phyloP scores from a whole-genome alignment of 1,140 invertebrate species.

The Zaprionus vittiger region DNA sequence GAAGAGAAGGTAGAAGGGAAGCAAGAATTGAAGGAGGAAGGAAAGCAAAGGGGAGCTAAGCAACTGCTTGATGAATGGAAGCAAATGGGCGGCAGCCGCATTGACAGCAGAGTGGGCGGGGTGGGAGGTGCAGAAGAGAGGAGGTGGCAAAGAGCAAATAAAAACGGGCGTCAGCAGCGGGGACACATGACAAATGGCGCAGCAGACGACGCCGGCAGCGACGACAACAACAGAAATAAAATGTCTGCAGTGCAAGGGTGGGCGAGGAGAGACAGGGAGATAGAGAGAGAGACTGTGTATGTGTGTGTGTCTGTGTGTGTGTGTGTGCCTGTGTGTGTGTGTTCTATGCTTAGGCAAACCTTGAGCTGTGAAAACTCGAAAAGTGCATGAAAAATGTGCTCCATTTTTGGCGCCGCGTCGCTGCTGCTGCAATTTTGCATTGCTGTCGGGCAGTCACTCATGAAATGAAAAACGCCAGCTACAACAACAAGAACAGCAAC shows the following conservation, averaged over 20 bases:
- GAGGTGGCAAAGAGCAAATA: slow-evolving; percentile 58
- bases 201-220: slow-evolving; percentile 43
- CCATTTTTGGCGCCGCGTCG: slow-evolving; percentile 72
- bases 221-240: slow-evolving; percentile 58
- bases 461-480: slow-evolving; percentile 73
- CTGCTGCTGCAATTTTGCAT: slow-evolving; percentile 67
- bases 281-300: background rate
- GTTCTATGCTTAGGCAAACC: slow-evolving; percentile 56
- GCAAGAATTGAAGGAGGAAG: slow-evolving; percentile 23
- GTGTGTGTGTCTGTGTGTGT: background rate
- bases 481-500: slow-evolving; percentile 33
- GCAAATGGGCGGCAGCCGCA: slow-evolving; percentile 33
- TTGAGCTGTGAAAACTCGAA: slow-evolving; percentile 72
- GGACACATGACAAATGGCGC: slow-evolving; percentile 80
- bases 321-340: slow-evolving; percentile 39
- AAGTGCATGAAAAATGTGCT: slow-evolving; percentile 57
- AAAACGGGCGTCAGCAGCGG: slow-evolving; percentile 55
- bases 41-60: slow-evolving; percentile 26
- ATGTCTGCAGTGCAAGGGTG: slow-evolving; percentile 66
- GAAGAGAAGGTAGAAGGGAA: slow-evolving; percentile 5
- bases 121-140: slow-evolving; percentile 17
- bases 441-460: slow-evolving; percentile 78
- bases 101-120: slow-evolving; percentile 6
- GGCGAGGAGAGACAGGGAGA: background rate
- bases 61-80: slow-evolving; percentile 50